These are phyloP conservation scores for Empidonax alnorum DNA, from an alignment of 2,113 vertebrate genomes.

Conservation along the genomic window DNA sequence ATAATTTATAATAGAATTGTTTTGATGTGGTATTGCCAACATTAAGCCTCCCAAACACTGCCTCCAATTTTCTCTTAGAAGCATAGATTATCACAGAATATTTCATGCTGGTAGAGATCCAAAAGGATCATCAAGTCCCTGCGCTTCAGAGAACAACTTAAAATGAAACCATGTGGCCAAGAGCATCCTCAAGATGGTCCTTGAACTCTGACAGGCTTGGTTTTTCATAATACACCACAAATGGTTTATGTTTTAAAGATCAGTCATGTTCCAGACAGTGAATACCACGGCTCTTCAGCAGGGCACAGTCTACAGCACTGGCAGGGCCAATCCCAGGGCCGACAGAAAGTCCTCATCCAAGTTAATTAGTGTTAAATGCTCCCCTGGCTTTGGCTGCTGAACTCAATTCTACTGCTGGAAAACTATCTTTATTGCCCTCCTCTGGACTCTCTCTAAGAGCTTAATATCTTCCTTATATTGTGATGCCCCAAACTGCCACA, in stretches of 20 bases:
- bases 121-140: neutral
- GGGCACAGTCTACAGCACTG: neutral
- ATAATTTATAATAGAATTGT: neutral
- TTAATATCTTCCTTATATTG: too few relatives aligned
- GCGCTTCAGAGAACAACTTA: neutral
- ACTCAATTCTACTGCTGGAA: neutral
- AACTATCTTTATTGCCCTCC: neutral
- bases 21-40: neutral
- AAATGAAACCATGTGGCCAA: neutral
- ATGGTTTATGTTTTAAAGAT: neutral
- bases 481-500: too few relatives aligned
- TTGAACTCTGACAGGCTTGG: neutral
- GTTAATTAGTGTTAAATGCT: neutral
- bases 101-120: neutral
- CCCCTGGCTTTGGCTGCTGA: neutral
- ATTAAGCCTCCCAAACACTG: neutral
- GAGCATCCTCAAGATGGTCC: neutral
- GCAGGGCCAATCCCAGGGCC: neutral
- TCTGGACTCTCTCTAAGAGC: too few relatives aligned
- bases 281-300: neutral
- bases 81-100: neutral
- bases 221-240: neutral
- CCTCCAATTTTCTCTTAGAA: neutral
- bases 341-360: accelerated
- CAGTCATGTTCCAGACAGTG: neutral